A percentile compares a stretch with the other conserved stretches of the same genome.
These are phyloP conservation scores for Philotrypesis tridentata DNA, from an alignment of 1,140 invertebrate genomes.

Conservation along the genomic window DNA sequence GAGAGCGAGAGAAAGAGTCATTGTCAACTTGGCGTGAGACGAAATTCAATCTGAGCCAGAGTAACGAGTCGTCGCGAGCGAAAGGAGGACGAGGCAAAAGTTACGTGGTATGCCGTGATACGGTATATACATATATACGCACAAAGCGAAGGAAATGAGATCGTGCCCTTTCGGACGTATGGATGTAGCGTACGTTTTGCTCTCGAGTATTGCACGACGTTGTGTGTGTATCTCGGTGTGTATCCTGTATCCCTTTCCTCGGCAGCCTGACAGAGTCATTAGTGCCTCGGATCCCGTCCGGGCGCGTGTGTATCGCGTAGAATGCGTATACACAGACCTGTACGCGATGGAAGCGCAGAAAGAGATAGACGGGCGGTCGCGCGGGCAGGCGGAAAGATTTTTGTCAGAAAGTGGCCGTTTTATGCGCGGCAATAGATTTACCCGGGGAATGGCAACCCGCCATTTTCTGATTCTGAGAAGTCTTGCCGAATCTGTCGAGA, in stretches of 20 bases:
- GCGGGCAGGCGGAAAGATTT: slow-evolving; percentile 57
- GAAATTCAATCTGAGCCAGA: slow-evolving; percentile 63
- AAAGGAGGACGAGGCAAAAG: slow-evolving; percentile 45
- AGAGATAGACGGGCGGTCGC: slow-evolving; percentile 5
- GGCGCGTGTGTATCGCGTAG: not conserved
- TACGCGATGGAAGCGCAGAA: not conserved
- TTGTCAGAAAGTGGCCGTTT: slow-evolving; percentile 56
- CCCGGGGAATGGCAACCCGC: slow-evolving; percentile 41
- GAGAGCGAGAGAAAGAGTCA: slow-evolving; percentile 30
- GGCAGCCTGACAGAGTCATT: slow-evolving; percentile 12
- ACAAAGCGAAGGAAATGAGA: not conserved
- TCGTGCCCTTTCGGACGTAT: not conserved
- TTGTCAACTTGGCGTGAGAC: slow-evolving; percentile 53
- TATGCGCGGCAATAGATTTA: slow-evolving; percentile 52
- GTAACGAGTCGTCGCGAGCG: slow-evolving; percentile 53
- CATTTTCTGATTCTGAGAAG: slow-evolving; percentile 50
- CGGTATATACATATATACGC: not conserved
- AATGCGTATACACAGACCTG: not conserved
- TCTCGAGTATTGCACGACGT: not conserved
- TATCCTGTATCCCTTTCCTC: not conserved
- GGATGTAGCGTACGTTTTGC: too few species aligned
- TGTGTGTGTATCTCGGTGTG: too few species aligned
- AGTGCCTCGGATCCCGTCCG: not conserved
- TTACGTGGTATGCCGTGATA: slow-evolving; percentile 19
- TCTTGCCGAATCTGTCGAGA: slow-evolving; percentile 8